Conservation (phyloP, 2,888 invertebrate species). For the Drosophila vallismaia region DNA sequence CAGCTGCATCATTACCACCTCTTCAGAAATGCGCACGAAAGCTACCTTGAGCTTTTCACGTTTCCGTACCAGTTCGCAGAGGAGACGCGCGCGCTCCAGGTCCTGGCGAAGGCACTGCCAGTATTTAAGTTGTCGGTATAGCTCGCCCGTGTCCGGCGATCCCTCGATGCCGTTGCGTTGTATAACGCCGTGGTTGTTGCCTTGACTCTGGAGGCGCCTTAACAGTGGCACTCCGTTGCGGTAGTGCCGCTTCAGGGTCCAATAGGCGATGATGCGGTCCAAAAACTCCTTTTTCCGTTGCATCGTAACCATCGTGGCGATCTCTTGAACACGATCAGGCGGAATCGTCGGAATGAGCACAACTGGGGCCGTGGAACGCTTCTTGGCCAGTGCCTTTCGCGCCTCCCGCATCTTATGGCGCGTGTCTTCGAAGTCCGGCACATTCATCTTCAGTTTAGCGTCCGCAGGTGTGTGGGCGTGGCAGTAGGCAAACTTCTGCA, state of each 20-base stretch:
- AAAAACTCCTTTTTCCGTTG: slow-evolving; percentile 93
- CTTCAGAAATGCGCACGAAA: slow-evolving; percentile 91
- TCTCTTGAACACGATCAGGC: slow-evolving; percentile 93
- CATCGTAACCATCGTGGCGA: slow-evolving; percentile 90
- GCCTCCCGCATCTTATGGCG: slow-evolving; percentile 94
- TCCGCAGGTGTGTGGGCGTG: slow-evolving; percentile 91
- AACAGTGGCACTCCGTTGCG: slow-evolving; percentile 98
- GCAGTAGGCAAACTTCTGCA: slow-evolving; percentile 98
- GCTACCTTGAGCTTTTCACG: slow-evolving; percentile 97
- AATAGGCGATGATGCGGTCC: slow-evolving; percentile 95
- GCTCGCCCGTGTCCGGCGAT: slow-evolving; percentile 88
- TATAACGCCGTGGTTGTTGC: slow-evolving; percentile 84
- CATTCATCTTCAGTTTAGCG: slow-evolving; percentile 82
- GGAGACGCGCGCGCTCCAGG: slow-evolving; percentile 93
- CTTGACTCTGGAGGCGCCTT: slow-evolving; percentile 90
- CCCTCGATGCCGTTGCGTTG: slow-evolving; percentile 86
- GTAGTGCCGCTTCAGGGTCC: slow-evolving; percentile 97
- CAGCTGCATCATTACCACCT: slow-evolving; percentile 91
- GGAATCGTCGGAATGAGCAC: slow-evolving; percentile 97
- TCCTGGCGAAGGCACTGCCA: slow-evolving; percentile 97
- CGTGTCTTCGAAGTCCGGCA: slow-evolving; percentile 87
- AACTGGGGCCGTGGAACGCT: slow-evolving; percentile 94
- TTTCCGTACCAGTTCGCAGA: slow-evolving; percentile 97
- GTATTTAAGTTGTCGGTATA: slow-evolving; percentile 94
- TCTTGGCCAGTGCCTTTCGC: slow-evolving; percentile 93